Conservation (phyloP, 2,113 vertebrate genomes). For the Microtus pennsylvanicus region DNA sequence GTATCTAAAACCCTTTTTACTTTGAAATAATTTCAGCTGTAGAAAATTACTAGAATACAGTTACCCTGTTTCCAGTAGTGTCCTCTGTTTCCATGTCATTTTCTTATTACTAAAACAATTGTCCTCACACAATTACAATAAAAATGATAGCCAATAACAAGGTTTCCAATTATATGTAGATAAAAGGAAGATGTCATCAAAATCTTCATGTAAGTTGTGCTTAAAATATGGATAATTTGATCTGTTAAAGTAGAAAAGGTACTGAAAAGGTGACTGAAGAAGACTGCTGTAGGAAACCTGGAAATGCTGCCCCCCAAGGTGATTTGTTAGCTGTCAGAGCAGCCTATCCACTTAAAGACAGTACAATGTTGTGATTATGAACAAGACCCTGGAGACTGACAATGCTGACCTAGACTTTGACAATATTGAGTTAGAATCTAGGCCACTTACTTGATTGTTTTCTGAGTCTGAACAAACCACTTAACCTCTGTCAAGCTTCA, state of each 20-base stretch:
- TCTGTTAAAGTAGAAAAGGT: slow-evolving; percentile 35
- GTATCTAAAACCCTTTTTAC: not conserved
- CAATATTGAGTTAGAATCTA: slow-evolving; percentile 12
- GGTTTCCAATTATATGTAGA: slow-evolving; percentile 3
- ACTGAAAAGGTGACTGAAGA: slow-evolving; percentile 16
- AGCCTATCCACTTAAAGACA: slow-evolving; percentile 14
- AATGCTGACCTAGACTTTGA: not conserved
- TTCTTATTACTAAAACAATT: slow-evolving; percentile 37
- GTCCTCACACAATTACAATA: slow-evolving; percentile 43
- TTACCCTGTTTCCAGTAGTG: slow-evolving; percentile 10
- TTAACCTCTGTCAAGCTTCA: slow-evolving; percentile 25
- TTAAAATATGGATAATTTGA: slow-evolving; percentile 51
- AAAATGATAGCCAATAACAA: slow-evolving; percentile 16
- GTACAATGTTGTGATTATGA: not conserved
- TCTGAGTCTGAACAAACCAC: slow-evolving; percentile 33
- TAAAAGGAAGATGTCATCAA: slow-evolving; percentile 31
- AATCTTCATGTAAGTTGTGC: slow-evolving; percentile 6
- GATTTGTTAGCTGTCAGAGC: not conserved
- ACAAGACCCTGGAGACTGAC: not conserved
- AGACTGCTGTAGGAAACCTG: slow-evolving; percentile 35
- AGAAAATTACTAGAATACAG: not conserved
- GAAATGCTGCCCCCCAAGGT: not conserved
- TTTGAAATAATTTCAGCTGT: slow-evolving; percentile 43
- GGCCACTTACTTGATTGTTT: slow-evolving; percentile 36
- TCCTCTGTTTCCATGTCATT: not conserved